Evolutionary conservation across 2,888 invertebrate genomes (phyloP).

Genomic region (Gymnoscelis rufifasciata): DNA sequence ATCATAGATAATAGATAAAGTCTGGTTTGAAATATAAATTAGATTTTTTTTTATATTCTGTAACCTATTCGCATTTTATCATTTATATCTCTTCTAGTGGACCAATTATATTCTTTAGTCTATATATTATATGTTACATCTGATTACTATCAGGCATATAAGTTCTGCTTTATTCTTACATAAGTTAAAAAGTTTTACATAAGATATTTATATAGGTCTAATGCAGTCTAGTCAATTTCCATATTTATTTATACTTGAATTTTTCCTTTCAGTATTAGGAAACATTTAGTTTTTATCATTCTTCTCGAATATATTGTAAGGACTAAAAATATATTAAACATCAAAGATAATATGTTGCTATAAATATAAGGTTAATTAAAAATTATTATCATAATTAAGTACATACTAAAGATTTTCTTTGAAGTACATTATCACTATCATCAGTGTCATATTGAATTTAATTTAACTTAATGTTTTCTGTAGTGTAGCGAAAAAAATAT

Average conservation of each 20-base stretch:
- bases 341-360: background rate
- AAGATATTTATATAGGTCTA: conserved; percentile 1
- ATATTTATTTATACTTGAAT: conserved; percentile 24
- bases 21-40: too few relatives aligned
- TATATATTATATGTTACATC: background rate
- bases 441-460: background rate
- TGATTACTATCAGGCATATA: background rate
- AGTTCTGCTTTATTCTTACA: background rate
- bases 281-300: conserved; percentile 2
- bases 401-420: too few relatives aligned
- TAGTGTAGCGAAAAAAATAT: background rate
- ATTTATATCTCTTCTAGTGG: conserved; percentile 1
- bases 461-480: background rate
- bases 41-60: too few relatives aligned
- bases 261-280: conserved; percentile 10
- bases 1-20: too few relatives aligned
- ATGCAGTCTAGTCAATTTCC: conserved; percentile 25
- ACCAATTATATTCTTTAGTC: conserved; percentile 7
- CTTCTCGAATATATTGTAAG: conserved; percentile 10
- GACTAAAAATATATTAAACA: conserved; percentile 1
- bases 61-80: background rate
- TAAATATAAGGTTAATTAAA: too few relatives aligned
- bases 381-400: too few relatives aligned
- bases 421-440: background rate
- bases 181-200: background rate